Evolutionary conservation across 2,888 invertebrate species (phyloP).

Genomic region (Orchesella flavescens): DNA sequence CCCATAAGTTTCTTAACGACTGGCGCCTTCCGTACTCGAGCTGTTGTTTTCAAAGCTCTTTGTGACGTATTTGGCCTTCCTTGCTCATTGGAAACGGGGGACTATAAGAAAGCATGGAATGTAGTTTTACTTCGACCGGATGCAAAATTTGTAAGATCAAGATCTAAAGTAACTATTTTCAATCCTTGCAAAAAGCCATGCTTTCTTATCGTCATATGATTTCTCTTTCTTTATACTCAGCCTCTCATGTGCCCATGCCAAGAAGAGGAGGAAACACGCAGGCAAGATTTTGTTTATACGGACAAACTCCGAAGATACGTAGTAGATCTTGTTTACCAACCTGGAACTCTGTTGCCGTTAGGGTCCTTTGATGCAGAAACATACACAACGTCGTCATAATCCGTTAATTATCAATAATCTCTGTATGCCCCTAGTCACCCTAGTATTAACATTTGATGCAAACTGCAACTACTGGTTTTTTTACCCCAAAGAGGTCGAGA

Average conservation of each 20-base stretch:
- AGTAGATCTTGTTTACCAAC: slow-evolving; percentile 67
- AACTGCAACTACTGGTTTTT: background rate
- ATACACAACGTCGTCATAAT: slow-evolving; percentile 56
- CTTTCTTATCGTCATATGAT: background rate
- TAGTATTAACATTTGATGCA: background rate
- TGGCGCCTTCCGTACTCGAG: slow-evolving; percentile 74
- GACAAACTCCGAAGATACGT: slow-evolving; percentile 66
- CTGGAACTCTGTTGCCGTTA: slow-evolving; percentile 66
- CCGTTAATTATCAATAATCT: background rate
- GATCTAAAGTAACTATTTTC: too few species aligned
- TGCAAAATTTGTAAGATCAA: slow-evolving; percentile 42
- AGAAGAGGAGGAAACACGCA: slow-evolving; percentile 30
- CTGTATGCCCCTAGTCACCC: too few species aligned
- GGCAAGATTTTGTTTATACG: slow-evolving; percentile 47
- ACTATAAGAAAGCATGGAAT: slow-evolving; percentile 79
- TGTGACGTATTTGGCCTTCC: slow-evolving; percentile 81
- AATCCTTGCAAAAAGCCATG: background rate
- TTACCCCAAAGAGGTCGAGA: too few species aligned
- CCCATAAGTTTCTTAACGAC: slow-evolving; percentile 66
- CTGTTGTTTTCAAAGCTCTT: slow-evolving; percentile 80
- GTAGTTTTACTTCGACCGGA: slow-evolving; percentile 77
- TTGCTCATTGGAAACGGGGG: slow-evolving; percentile 78
- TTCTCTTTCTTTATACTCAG: background rate
- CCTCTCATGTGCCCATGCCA: slow-evolving; percentile 26
- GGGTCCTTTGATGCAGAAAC: slow-evolving; percentile 66